phyloP scores from a whole-genome alignment of 2,113 vertebrate species.

The Artemisiospiza belli region DNA sequence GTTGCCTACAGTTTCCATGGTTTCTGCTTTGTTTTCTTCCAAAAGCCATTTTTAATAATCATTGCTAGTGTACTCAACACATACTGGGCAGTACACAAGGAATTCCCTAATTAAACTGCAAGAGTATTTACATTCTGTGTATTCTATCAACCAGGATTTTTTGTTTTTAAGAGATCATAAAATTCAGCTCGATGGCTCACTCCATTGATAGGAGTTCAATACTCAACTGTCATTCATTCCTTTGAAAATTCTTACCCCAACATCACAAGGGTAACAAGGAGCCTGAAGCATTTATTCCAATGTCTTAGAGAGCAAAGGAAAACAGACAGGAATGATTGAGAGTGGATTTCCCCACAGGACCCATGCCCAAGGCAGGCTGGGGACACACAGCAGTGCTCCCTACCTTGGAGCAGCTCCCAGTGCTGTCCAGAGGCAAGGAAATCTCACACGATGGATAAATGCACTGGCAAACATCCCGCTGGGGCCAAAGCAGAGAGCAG shows the following conservation, averaged over 20 bases:
- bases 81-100: not conserved
- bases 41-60: not conserved
- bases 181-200: not conserved
- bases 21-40: not conserved
- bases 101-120: not conserved
- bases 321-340: not conserved
- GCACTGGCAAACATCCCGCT: rapidly evolving
- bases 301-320: not conserved
- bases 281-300: not conserved
- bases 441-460: rapidly evolving
- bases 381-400: not conserved
- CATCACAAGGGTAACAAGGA: not conserved
- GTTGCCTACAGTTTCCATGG: not conserved
- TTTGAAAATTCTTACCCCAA: not conserved
- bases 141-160: not conserved
- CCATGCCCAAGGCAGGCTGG: not conserved
- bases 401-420: rapidly evolving
- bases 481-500: not conserved
- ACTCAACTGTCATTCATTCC: not conserved
- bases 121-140: not conserved
- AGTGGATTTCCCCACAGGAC: not conserved
- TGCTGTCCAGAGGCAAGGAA: rapidly evolving
- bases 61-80: not conserved
- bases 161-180: not conserved
- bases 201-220: not conserved